A percentile compares a stretch with the other conserved stretches of the same genome.
phyloP scores from a whole-genome alignment of 2,888 invertebrate genomes.

The Folsomia manolachei region DNA sequence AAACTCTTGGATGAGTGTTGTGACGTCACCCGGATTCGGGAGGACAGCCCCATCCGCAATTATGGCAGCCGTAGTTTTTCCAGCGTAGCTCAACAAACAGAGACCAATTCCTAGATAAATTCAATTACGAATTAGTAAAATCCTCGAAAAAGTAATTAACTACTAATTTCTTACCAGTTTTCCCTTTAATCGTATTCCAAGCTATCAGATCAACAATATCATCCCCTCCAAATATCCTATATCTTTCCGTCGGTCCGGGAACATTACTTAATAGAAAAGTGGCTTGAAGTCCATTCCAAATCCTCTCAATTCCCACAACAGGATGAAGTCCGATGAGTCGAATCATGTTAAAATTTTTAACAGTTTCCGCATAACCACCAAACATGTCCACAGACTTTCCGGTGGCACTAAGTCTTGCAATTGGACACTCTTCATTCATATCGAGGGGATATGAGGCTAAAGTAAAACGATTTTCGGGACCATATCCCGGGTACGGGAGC shows the following conservation, averaged over 20 bases:
- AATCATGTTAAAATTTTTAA: constrained; percentile 41
- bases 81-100: constrained; percentile 48
- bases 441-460: constrained; percentile 39
- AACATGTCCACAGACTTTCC: constrained; percentile 32
- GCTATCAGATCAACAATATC: constrained; percentile 41
- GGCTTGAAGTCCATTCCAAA: constrained; percentile 41
- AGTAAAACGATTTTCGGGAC: constrained; percentile 43
- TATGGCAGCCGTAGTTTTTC: constrained; percentile 39
- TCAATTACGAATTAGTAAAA: not conserved
- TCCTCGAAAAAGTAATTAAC: no score
- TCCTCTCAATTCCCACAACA: constrained; percentile 24
- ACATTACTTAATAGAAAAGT: constrained; percentile 47
- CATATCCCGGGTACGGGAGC: constrained; percentile 40
- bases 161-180: constrained; percentile 35
- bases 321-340: constrained; percentile 40
- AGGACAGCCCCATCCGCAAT: constrained; percentile 41
- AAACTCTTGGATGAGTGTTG: constrained; percentile 37
- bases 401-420: constrained; percentile 34
- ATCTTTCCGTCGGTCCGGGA: constrained; percentile 44
- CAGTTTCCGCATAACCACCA: constrained; percentile 29
- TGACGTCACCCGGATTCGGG: constrained; percentile 37
- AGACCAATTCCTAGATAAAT: constrained; percentile 40
- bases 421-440: constrained; percentile 17
- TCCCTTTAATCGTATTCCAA: constrained; percentile 47
- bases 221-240: constrained; percentile 42